phyloP scores from a whole-genome alignment of 2,797 vertebrate species.

The Huso huso region DNA sequence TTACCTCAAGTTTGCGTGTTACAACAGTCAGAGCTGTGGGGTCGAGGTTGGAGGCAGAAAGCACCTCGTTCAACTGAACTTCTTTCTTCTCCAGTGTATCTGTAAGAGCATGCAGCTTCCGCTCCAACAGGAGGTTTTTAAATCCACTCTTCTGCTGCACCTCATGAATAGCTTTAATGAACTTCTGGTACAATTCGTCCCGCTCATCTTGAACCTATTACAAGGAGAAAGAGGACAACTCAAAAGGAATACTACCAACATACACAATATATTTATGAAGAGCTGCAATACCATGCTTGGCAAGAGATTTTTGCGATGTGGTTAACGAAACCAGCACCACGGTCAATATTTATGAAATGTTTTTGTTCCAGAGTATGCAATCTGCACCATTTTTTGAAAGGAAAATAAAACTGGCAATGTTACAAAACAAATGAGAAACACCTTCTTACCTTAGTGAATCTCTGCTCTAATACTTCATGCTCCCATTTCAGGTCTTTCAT shows the following conservation, averaged over 20 bases:
- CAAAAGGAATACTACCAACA: no score
- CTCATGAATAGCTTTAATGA: conserved; percentile 60
- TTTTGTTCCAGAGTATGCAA: no score
- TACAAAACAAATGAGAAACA: no score
- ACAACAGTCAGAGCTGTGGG: conserved; percentile 51
- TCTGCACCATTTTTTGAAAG: no score
- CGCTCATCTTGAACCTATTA: conserved; percentile 72
- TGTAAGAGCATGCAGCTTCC: conserved; percentile 56
- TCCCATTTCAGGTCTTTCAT: conserved; percentile 71
- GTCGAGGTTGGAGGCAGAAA: conserved; percentile 66
- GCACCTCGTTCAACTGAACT: conserved; percentile 63
- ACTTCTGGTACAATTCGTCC: conserved; percentile 66
- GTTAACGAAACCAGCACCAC: no score
- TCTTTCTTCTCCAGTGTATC: conserved; percentile 65
- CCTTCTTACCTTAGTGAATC: conserved; percentile 63
- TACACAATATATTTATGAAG: no score
- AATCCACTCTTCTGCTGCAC: conserved; percentile 68
- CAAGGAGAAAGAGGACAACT: no score
- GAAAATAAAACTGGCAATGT: no score
- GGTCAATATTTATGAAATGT: no score
- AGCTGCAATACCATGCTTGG: no score
- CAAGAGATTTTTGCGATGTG: no score
- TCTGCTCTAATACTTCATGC: conserved; percentile 69
- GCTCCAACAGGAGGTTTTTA: conserved; percentile 67
- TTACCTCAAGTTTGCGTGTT: conserved; percentile 69